Conservation (phyloP, 2,113 vertebrate species). For the Quiscalus mexicanus region DNA sequence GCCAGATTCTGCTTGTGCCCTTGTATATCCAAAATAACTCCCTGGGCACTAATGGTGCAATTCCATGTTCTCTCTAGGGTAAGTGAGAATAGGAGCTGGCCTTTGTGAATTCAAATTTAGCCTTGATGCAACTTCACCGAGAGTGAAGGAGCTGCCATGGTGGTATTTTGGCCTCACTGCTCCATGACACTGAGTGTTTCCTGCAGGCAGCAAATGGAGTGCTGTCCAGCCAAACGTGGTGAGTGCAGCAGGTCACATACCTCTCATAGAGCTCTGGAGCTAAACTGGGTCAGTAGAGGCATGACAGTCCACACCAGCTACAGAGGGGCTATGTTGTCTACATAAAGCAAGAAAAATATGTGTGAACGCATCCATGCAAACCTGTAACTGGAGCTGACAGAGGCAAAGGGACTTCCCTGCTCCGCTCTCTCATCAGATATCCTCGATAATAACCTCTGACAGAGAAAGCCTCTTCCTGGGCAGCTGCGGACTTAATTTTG, state of each 20-base stretch:
- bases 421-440: neutral
- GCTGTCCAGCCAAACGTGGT: neutral
- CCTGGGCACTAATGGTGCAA: neutral
- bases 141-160: neutral
- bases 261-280: neutral
- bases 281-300: neutral
- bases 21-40: neutral
- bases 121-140: neutral
- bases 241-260: neutral
- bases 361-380: neutral
- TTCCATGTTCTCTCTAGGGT: neutral
- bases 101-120: neutral
- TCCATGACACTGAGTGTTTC: neutral
- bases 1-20: neutral
- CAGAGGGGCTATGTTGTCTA: neutral
- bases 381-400: conserved; percentile 37
- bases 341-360: neutral
- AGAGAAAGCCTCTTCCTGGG: conserved; percentile 4
- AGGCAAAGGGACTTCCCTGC: neutral
- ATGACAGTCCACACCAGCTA: neutral
- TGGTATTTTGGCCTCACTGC: neutral
- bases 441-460: neutral
- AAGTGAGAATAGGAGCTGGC: neutral
- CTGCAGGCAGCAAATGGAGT: neutral
- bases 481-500: conserved; percentile 13